These are phyloP conservation scores for Apaloderma vittatum DNA, from an alignment of 2,113 vertebrate species.

Conservation along the genomic window DNA sequence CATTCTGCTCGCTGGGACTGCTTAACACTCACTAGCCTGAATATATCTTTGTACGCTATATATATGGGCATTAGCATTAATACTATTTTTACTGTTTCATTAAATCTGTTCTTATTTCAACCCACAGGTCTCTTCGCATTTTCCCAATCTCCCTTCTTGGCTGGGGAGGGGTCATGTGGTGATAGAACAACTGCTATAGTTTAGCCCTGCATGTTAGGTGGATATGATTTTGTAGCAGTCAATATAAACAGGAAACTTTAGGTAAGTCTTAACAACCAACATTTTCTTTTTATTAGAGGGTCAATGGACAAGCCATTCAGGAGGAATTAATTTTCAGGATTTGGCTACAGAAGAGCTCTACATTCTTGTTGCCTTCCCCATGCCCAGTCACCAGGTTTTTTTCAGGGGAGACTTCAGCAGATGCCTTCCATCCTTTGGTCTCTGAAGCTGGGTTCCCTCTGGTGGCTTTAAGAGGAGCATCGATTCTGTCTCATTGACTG, in stretches of 20 bases:
- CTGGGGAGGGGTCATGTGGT: too few species aligned
- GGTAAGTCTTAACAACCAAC: constrained; percentile 50
- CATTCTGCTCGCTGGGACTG: too few species aligned
- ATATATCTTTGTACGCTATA: too few species aligned
- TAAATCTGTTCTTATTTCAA: too few species aligned
- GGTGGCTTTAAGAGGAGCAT: constrained; percentile 27
- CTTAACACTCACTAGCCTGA: too few species aligned
- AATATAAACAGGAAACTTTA: constrained; percentile 16
- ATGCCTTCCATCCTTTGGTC: constrained; percentile 9
- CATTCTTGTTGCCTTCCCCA: constrained; percentile 10
- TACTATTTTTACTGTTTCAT: too few species aligned
- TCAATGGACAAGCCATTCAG: constrained; percentile 13
- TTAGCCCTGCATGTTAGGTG: too few species aligned
- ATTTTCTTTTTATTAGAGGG: constrained; percentile 37
- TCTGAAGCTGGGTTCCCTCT: constrained; percentile 32
- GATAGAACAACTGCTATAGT: too few species aligned
- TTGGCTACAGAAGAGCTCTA: constrained; percentile 49
- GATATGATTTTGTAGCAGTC: not conserved
- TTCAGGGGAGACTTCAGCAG: not conserved
- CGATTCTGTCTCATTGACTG: constrained; percentile 25
- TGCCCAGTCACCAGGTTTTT: not conserved
- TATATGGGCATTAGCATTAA: too few species aligned
- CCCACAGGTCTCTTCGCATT: too few species aligned
- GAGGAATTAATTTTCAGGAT: constrained; percentile 63
- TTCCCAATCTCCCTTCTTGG: too few species aligned